phyloP scores from a whole-genome alignment of 2,797 vertebrate species.

The Cynodonichthys magdalenae region DNA sequence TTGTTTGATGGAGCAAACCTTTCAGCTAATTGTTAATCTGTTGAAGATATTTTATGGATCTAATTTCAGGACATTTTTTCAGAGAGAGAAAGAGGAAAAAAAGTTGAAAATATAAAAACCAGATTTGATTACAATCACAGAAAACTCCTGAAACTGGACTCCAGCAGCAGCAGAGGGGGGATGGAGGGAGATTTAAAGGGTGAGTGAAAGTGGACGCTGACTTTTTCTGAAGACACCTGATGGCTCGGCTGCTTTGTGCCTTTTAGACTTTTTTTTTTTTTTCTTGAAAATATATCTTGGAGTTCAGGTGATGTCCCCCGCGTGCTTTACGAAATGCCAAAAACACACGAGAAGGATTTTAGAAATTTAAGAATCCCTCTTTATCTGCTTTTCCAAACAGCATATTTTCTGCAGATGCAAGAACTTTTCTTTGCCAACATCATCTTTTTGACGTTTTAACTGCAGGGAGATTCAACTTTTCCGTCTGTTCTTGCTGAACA shows the following conservation, averaged over 20 bases:
- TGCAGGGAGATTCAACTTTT: constrained; percentile 60
- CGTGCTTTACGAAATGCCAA: constrained; percentile 11
- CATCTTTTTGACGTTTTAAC: constrained; percentile 47
- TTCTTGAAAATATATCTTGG: constrained; percentile 29
- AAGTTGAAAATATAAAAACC: constrained; percentile 35
- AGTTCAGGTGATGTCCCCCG: constrained; percentile 32
- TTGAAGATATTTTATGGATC: constrained; percentile 8
- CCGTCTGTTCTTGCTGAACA: constrained; percentile 33
- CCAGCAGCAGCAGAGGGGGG: constrained; percentile 32
- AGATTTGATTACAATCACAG: constrained; percentile 63
- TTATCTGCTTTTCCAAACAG: constrained; percentile 21
- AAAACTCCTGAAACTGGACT: constrained; percentile 57
- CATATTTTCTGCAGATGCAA: constrained; percentile 32
- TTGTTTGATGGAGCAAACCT: not conserved
- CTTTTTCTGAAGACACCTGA: constrained; percentile 61
- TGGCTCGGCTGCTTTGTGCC: constrained; percentile 37
- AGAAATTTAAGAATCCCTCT: constrained; percentile 29
- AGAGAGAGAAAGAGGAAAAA: constrained; percentile 6
- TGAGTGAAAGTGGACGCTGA: constrained; percentile 64
- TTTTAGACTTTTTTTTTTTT: constrained; percentile 38
- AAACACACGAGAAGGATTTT: constrained; percentile 24
- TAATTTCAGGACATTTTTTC: constrained; percentile 15
- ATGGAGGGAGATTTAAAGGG: constrained; percentile 67
- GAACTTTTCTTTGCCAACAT: constrained; percentile 29
- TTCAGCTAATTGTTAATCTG: constrained; percentile 14